A percentile compares a stretch with the other conserved stretches of the same genome.
These are phyloP conservation scores for Tiaroga cobitis DNA, from an alignment of 2,797 vertebrate genomes.

Conservation along the genomic window DNA sequence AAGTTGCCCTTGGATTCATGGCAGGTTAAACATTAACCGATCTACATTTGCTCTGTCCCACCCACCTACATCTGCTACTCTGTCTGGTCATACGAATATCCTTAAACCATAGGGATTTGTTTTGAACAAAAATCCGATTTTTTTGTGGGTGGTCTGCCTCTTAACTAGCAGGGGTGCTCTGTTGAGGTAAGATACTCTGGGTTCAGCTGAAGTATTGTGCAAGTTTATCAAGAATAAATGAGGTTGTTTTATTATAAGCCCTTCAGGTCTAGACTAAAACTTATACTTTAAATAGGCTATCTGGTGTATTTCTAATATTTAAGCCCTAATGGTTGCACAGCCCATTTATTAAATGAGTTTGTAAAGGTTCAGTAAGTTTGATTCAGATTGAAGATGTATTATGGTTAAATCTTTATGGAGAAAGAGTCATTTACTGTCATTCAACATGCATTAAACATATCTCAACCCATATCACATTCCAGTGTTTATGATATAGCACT, in stretches of 20 bases:
- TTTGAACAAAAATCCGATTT: conserved; percentile 13
- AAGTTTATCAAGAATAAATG: not conserved
- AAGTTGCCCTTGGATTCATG: conserved; percentile 40
- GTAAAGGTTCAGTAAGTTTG: not conserved
- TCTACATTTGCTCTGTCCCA: conserved; percentile 1
- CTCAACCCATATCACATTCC: not conserved
- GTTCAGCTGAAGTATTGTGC: not conserved
- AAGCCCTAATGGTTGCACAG: not conserved
- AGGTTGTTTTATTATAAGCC: not conserved
- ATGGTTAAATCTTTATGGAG: not conserved
- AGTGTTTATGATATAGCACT: not conserved
- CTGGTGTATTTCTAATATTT: conserved; percentile 15
- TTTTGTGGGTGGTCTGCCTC: conserved; percentile 7
- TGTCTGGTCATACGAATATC: not conserved
- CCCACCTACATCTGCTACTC: conserved; percentile 18
- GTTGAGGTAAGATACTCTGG: conserved; percentile 10
- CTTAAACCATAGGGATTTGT: conserved; percentile 25
- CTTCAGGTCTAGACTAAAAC: not conserved
- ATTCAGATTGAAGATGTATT: not conserved
- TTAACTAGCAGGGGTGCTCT: not conserved
- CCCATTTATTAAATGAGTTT: not conserved
- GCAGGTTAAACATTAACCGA: conserved; percentile 58
- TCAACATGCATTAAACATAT: not conserved
- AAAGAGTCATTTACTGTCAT: not conserved
- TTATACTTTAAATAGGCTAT: not conserved